These are phyloP conservation scores for Calycopis cecrops DNA, from an alignment of 1,140 invertebrate genomes.

Conservation along the genomic window DNA sequence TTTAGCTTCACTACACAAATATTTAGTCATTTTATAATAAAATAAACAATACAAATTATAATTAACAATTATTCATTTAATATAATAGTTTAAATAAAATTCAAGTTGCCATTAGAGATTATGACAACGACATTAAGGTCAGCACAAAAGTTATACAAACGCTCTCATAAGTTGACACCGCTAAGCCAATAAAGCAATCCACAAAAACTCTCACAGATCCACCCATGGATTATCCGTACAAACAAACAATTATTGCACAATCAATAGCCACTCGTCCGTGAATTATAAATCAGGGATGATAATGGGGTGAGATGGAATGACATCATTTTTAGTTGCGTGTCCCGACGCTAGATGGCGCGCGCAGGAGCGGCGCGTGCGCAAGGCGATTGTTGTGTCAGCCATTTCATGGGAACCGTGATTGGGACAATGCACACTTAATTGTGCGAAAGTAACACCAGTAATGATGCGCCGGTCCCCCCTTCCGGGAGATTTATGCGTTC, in stretches of 20 bases:
- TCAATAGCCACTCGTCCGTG: constrained; percentile 54
- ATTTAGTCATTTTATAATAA: too few relatives aligned
- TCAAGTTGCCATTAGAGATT: constrained; percentile 1
- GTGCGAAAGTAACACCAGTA: constrained; percentile 65
- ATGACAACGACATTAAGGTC: constrained; percentile 3
- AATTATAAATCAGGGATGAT: constrained; percentile 64
- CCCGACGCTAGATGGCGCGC: constrained; percentile 50
- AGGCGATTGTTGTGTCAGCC: constrained; percentile 46
- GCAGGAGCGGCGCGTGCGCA: constrained; percentile 44
- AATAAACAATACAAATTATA: too few relatives aligned
- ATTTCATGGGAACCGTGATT: constrained; percentile 67
- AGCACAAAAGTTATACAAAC: constrained; percentile 21
- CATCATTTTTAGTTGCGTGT: constrained; percentile 51
- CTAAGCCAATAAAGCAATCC: constrained; percentile 57
- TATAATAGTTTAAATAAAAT: not conserved
- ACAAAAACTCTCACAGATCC: constrained; percentile 40
- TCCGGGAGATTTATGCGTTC: constrained; percentile 54
- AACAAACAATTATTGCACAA: constrained; percentile 72
- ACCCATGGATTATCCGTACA: constrained; percentile 49
- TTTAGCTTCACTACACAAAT: too few relatives aligned
- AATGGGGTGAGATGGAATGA: constrained; percentile 49
- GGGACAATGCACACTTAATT: constrained; percentile 67
- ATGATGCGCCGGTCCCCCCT: constrained; percentile 49
- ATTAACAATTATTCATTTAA: too few relatives aligned
- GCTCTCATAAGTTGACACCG: constrained; percentile 29